Percentiles rank a stretch among this genome's conserved stretches.
These are phyloP conservation scores for Junonia oenone DNA, from an alignment of 2,888 invertebrate species.

Conservation along the genomic window DNA sequence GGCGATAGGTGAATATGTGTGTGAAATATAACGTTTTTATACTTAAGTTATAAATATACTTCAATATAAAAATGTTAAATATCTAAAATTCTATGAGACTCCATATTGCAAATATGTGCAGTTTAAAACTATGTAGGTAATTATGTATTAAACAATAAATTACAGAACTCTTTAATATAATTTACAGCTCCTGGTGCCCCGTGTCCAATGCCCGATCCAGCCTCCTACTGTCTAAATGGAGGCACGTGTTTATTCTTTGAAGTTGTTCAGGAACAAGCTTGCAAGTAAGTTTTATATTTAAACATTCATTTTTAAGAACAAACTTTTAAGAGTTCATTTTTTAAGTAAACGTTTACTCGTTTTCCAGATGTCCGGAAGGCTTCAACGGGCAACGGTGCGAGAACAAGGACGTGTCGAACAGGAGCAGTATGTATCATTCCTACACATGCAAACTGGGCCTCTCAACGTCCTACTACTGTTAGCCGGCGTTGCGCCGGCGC, in stretches of 20 bases:
- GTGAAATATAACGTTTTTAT: neutral
- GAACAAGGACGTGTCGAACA: slow-evolving; percentile 86
- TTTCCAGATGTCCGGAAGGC: slow-evolving; percentile 86
- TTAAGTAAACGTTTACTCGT: neutral
- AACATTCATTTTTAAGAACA: no score
- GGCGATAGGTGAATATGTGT: neutral
- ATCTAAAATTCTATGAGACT: no score
- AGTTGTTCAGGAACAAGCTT: slow-evolving; percentile 88
- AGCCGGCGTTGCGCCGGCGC: slow-evolving; percentile 60
- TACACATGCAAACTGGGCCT: slow-evolving; percentile 89
- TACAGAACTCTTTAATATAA: neutral
- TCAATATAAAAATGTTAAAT: no score
- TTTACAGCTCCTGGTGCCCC: slow-evolving; percentile 78
- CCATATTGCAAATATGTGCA: no score
- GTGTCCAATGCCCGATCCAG: slow-evolving; percentile 82
- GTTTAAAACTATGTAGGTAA: no score
- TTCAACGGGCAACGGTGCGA: slow-evolving; percentile 89
- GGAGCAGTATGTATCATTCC: slow-evolving; percentile 89
- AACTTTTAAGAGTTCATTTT: no score
- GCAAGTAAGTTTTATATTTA: slow-evolving; percentile 91
- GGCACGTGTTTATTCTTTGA: slow-evolving; percentile 91
- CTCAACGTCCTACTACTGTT: slow-evolving; percentile 88
- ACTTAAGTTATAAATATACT: no score
- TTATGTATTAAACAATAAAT: no score
- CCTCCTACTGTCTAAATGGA: slow-evolving; percentile 91